Evolutionary conservation across 2,113 vertebrate genomes (phyloP), one percentile per base, ranked within the genome.

Genomic region (Phalacrocorax brasilianus): DNA sequence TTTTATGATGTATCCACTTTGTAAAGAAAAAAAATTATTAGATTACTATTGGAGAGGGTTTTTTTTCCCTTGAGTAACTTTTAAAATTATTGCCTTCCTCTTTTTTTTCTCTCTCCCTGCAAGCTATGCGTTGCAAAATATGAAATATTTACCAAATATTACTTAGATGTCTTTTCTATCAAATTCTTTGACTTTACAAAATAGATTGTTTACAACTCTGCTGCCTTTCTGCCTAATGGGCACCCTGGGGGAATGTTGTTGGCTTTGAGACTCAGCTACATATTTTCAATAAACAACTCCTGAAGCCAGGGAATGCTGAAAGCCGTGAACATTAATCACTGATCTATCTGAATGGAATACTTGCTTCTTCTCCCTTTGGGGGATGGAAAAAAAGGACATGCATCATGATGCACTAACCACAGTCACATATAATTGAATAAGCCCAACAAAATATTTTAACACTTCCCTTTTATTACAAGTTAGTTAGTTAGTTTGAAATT

Each of bases 171-270:
- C 49, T 93, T 96, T 94, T 85, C 66, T 97, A 96, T 94, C 68
- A 93, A 89, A 97, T 95, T 91, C 55, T 87, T 96, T 97, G 86
- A 87, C 93, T 97, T 98, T 93, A 96, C 71, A 96, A 97, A 98
- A 96, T 91, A 95, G 94, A 96, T 93, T 97, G 94, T 97, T 97
- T 98, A 97, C 92, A 97, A 95, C 96, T 87, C 33, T 72, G 32
- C 65, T 96, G 85, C 93, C 93, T 92, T 97, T 97, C 96, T 98
- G 90, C 88, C 85, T 98, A 97, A 98, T 97, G 92, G 94, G 72
- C 68, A 93, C 96, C 96, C 96, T 93, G 67, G 66, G 95, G 97
- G 63, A 89, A 90, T 95, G 70, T 92, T 93, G 75, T 92, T 97
- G 95, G 84, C 70, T 97, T 98, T 97, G 95, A 98, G 97, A 96